Conservation (phyloP, 1,140 invertebrate species). For the Drosophila bocki region DNA sequence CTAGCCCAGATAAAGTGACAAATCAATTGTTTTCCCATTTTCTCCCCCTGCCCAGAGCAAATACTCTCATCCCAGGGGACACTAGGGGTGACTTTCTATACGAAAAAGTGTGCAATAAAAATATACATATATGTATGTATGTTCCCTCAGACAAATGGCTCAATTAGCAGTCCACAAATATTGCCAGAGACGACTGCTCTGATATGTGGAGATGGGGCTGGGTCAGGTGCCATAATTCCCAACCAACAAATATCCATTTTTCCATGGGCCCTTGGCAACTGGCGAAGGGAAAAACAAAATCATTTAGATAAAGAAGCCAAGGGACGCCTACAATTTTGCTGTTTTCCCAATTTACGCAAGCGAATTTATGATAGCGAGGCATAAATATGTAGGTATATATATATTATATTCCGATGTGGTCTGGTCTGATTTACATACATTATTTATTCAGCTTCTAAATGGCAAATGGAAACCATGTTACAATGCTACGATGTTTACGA, state of each 20-base stretch:
- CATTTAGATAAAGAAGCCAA: conserved; percentile 56
- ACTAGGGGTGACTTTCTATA: conserved; percentile 6
- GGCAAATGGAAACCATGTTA: conserved; percentile 57
- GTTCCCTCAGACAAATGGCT: conserved; percentile 50
- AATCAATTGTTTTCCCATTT: conserved; percentile 17
- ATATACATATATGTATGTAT: not conserved
- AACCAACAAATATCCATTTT: conserved; percentile 30
- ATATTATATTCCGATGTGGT: conserved; percentile 19
- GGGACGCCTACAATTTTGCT: conserved; percentile 65
- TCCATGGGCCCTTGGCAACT: conserved; percentile 27
- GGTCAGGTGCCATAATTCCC: conserved; percentile 65
- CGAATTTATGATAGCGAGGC: conserved; percentile 20
- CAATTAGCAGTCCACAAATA: conserved; percentile 55
- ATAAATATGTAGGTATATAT: not conserved
- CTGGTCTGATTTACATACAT: conserved; percentile 65
- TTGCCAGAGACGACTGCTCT: conserved; percentile 24
- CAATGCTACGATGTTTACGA: conserved; percentile 31
- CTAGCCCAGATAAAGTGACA: conserved; percentile 11
- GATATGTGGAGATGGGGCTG: conserved; percentile 6
- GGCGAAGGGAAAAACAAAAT: conserved; percentile 41
- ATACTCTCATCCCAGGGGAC: not conserved
- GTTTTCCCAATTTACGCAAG: conserved; percentile 49
- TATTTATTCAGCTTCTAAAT: conserved; percentile 73
- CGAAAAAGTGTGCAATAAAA: conserved; percentile 34
- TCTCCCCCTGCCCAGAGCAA: not conserved